These are phyloP conservation scores for Calameuta filiformis DNA, from an alignment of 2,888 invertebrate species.

Conservation along the genomic window DNA sequence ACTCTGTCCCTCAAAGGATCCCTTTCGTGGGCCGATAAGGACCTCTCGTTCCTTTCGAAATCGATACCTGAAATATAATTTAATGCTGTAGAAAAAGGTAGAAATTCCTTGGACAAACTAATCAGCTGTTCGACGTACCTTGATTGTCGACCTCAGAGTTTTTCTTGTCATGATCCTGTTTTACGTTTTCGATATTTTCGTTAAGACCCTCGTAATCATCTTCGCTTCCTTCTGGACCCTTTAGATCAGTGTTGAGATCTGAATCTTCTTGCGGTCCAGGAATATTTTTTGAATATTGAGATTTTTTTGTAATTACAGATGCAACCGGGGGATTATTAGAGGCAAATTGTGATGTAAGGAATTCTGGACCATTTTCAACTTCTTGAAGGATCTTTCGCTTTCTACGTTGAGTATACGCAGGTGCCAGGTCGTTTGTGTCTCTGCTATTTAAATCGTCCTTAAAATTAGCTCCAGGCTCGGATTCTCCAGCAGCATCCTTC, in stretches of 20 bases:
- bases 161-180: constrained; percentile 16
- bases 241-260: neutral
- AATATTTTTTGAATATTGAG: neutral
- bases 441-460: neutral
- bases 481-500: neutral
- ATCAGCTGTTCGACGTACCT: neutral
- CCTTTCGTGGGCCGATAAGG: neutral
- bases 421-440: neutral
- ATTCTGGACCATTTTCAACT: neutral
- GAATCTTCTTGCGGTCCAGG: neutral
- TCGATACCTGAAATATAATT: neutral
- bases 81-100: neutral
- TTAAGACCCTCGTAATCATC: constrained; percentile 19
- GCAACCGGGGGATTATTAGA: no score
- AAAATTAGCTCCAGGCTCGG: neutral
- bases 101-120: neutral
- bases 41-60: constrained; percentile 14
- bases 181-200: constrained; percentile 8
- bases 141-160: constrained; percentile 18
- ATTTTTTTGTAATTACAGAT: neutral
- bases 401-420: neutral
- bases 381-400: neutral
- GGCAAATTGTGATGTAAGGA: neutral
- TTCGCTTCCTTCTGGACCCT: neutral
- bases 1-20: constrained; percentile 32